Percentiles rank a stretch among this genome's conserved stretches.
phyloP scores from a whole-genome alignment of 2,888 invertebrate species.

The Lasioglossum vierecki region DNA sequence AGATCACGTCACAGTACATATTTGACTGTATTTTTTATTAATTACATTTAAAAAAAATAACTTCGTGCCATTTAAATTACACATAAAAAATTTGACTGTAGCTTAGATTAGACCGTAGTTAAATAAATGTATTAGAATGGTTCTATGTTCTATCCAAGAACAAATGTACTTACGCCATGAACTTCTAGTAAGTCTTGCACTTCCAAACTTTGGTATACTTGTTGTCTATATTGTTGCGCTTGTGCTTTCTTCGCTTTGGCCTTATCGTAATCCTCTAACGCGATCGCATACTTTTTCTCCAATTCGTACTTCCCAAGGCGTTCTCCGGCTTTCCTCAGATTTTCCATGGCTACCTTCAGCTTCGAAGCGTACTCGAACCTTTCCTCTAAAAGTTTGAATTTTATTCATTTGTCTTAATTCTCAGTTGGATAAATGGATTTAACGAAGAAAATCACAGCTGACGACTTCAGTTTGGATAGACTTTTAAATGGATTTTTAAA shows the following conservation, averaged over 20 bases:
- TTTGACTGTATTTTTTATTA: too few species aligned
- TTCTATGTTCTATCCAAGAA: background rate
- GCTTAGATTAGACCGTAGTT: too few species aligned
- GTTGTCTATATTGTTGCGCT: constrained; percentile 92
- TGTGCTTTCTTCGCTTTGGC: constrained; percentile 95
- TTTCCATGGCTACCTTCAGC: constrained; percentile 93
- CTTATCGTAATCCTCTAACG: constrained; percentile 95
- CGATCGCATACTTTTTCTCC: constrained; percentile 96
- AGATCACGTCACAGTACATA: too few species aligned
- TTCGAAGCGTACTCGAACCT: constrained; percentile 97
- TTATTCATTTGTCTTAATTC: background rate
- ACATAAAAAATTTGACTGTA: too few species aligned
- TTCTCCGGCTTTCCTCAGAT: constrained; percentile 93
- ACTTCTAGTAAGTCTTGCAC: constrained; percentile 92
- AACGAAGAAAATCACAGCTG: too few species aligned
- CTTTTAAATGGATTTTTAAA: too few species aligned
- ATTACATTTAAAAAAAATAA: too few species aligned
- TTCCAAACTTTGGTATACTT: constrained; percentile 90
- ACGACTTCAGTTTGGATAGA: too few species aligned
- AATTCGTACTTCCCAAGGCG: constrained; percentile 95
- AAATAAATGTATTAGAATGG: background rate
- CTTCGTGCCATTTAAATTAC: too few species aligned
- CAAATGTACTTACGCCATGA: constrained; percentile 87
- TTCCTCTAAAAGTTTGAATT: constrained; percentile 87
- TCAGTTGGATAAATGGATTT: background rate